Evolutionary conservation across 2,113 vertebrate genomes (phyloP), one percentile per base, ranked within the genome.

Genomic region (Suricata suricatta): DNA sequence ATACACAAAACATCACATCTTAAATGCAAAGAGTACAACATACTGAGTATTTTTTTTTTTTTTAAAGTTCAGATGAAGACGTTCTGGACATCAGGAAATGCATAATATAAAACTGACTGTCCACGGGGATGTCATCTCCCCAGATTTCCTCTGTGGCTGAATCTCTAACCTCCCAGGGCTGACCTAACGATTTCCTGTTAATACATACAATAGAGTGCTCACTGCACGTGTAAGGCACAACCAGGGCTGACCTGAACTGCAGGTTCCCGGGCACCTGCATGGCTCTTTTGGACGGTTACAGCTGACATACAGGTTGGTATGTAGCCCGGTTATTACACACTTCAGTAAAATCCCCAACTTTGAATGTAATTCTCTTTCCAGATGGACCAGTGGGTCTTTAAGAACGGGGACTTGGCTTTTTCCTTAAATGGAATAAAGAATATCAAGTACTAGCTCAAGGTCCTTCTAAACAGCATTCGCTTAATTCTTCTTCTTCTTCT

Each of bases 281-380:
- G 29, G 38, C 29, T 90, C 76, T 69, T 71, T 1, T 5, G 5
- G 23, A 33, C 4, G 14, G 47, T 66, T n/a, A 4, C 7, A 63
- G 35, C 29, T 41, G 23, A 33, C 19, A 15, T 52, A 66, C 2
- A 4, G 25, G 5, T 19, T 54, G 66, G 5, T 44, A 33, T 5
- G 54, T 25, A 19, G 10, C 57, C 17, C 72, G 31, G 14, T 74
- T 57, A 50, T 33, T 85, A 77, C 44, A 9, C 81, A 69, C 63
- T 90, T 76, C 64, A 92, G 71, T 44, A 72, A 80, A 88, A 92
- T 64, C 14, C 31, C 74, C 80, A 50, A 47, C 72, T 90, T 91
- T 90, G 76, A 88, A 84, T 52, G 35, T 33, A 69, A 47, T 85
- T 90, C 27, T 92, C 52, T 95, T 96, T 93, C 93, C 35, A 57